A percentile compares a stretch with the other conserved stretches of the same genome.
These are phyloP conservation scores for Andrena trimmerana DNA, from an alignment of 2,888 invertebrate species.

Conservation along the genomic window DNA sequence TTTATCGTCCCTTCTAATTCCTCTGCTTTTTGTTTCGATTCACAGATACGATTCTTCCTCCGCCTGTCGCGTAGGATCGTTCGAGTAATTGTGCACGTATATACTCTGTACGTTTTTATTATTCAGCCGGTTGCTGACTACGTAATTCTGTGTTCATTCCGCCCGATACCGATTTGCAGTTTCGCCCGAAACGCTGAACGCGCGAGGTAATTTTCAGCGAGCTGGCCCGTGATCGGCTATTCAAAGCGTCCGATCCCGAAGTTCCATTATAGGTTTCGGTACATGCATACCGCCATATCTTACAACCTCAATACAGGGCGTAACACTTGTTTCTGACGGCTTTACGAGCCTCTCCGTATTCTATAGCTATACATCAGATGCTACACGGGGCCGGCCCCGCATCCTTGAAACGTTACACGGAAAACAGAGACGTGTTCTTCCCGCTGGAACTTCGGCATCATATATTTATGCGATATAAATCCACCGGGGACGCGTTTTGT, in stretches of 20 bases:
- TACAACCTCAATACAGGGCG: conserved; percentile 69
- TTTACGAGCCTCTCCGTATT: conserved; percentile 70
- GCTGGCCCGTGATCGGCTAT: conserved; percentile 61
- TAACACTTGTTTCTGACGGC: conserved; percentile 72
- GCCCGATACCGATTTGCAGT: conserved; percentile 5
- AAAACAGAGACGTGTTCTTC: conserved; percentile 50
- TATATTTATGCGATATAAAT: conserved; percentile 36
- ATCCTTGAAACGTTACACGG: conserved; percentile 57
- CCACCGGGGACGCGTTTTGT: neutral
- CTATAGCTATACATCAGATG: conserved; percentile 58
- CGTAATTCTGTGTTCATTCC: conserved; percentile 20
- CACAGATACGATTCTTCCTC: neutral
- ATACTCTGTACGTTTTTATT: conserved; percentile 1
- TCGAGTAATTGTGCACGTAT: neutral
- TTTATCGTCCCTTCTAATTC: neutral
- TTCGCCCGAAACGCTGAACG: conserved; percentile 29
- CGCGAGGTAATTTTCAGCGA: conserved; percentile 46
- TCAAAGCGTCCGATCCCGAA: conserved; percentile 64
- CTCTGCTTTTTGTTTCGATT: neutral
- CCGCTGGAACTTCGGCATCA: conserved; percentile 23
- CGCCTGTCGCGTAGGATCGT: neutral
- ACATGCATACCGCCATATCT: conserved; percentile 67
- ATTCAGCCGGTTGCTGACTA: neutral
- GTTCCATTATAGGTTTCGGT: conserved; percentile 70
- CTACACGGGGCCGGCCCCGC: conserved; percentile 34